A percentile compares a stretch with the other conserved stretches of the same genome.
Conservation (phyloP, 1,140 invertebrate species). For the Pararge aegeria region DNA sequence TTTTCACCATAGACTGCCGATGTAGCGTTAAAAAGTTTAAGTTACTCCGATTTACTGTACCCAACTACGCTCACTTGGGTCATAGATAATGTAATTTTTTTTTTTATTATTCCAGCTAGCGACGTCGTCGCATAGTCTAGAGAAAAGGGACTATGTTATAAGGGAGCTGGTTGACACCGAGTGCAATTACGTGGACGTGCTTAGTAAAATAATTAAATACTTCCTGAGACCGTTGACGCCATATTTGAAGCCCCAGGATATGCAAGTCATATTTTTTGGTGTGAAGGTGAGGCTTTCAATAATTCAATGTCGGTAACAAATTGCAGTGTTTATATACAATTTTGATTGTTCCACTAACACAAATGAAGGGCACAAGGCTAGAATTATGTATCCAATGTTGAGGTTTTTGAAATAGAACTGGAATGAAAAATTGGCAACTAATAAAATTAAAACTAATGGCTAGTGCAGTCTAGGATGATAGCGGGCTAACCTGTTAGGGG, state of each 20-base stretch:
- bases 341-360: neutral
- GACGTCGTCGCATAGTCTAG: slow-evolving; percentile 82
- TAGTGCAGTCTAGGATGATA: too few relatives aligned
- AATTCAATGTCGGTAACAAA: neutral
- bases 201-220: slow-evolving; percentile 91
- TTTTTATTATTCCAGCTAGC: slow-evolving; percentile 73
- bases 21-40: too few relatives aligned
- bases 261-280: slow-evolving; percentile 91
- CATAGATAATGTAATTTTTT: slow-evolving; percentile 1
- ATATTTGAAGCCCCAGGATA: slow-evolving; percentile 87
- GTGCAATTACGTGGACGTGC: slow-evolving; percentile 96
- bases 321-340: neutral
- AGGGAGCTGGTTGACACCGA: slow-evolving; percentile 98
- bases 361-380: too few relatives aligned
- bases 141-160: slow-evolving; percentile 97
- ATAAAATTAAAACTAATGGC: too few relatives aligned
- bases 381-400: too few relatives aligned
- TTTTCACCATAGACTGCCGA: too few relatives aligned
- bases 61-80: too few relatives aligned
- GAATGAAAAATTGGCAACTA: too few relatives aligned
- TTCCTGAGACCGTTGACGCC: slow-evolving; percentile 89
- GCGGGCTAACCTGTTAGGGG: too few relatives aligned
- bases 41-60: too few relatives aligned
- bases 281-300: slow-evolving; percentile 86
- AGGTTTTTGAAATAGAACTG: too few relatives aligned